A percentile compares a stretch with the other conserved stretches of the same genome.
Evolutionary conservation across 2,113 vertebrate species (phyloP).

Genomic region (Talpa occidentalis): DNA sequence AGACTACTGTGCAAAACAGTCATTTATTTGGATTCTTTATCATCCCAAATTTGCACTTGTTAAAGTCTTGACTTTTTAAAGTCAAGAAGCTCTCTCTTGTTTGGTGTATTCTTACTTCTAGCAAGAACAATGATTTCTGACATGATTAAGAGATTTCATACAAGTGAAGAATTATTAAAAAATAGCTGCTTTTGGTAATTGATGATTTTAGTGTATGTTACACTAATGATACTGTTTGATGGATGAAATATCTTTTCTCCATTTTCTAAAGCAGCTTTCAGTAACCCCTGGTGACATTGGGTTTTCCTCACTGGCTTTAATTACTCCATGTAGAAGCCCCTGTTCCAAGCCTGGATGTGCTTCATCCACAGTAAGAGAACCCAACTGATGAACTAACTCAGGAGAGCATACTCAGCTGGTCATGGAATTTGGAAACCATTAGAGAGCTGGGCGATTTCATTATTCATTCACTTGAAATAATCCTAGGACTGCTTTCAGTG

Average conservation of each 20-base stretch:
- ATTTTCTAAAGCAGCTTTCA: constrained; percentile 48
- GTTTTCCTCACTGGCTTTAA: constrained; percentile 6
- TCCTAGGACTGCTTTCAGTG: constrained; percentile 83
- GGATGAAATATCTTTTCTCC: constrained; percentile 54
- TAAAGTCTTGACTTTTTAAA: no score
- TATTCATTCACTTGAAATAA: constrained; percentile 84
- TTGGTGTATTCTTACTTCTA: background rate
- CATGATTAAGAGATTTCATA: background rate
- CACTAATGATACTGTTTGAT: constrained; percentile 60
- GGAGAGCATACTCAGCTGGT: background rate
- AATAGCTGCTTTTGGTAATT: constrained; percentile 62
- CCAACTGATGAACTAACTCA: background rate
- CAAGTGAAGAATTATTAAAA: constrained; percentile 53
- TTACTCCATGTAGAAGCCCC: background rate
- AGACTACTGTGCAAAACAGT: background rate
- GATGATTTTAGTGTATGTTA: constrained; percentile 30
- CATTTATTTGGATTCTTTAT: background rate
- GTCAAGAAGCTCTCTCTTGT: background rate
- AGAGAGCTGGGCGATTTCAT: constrained; percentile 73
- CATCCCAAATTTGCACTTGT: background rate
- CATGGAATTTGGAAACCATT: constrained; percentile 66
- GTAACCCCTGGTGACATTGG: background rate
- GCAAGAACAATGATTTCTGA: constrained; percentile 38
- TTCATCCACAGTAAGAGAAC: background rate
- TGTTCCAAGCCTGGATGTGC: background rate